Conservation (phyloP, 2,797 vertebrate genomes). For the Gymnothorax javanicus region DNA sequence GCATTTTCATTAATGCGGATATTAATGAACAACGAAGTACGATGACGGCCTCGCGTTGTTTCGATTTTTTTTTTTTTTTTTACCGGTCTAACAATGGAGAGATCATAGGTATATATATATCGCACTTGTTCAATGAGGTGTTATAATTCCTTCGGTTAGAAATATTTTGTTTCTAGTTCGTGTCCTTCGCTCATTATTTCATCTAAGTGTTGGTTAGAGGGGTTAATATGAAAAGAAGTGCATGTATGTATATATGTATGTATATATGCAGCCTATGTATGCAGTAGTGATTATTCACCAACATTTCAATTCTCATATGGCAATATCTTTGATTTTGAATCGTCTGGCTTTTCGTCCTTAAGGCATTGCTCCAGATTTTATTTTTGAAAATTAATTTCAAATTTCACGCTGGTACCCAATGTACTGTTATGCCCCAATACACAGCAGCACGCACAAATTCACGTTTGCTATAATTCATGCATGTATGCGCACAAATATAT, state of each 20-base stretch:
- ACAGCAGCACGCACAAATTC: not conserved
- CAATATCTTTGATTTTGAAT: not conserved
- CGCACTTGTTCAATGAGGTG: not conserved
- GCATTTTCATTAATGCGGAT: not conserved
- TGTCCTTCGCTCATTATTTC: not conserved
- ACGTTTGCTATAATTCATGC: not conserved
- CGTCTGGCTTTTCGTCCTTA: not conserved
- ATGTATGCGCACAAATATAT: not conserved
- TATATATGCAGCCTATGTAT: no score
- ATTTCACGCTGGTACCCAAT: not conserved
- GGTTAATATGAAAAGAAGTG: not conserved
- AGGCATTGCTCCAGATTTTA: not conserved
- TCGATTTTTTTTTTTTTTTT: not conserved
- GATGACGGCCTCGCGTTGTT: not conserved
- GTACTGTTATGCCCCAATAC: not conserved
- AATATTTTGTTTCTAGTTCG: not conserved
- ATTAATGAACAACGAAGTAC: not conserved
- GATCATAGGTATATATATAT: not conserved
- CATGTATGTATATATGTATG: no score
- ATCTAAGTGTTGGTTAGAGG: not conserved
- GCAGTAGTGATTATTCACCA: not conserved
- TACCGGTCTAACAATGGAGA: not conserved
- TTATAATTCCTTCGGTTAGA: not conserved
- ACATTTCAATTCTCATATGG: not conserved
- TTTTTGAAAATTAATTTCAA: not conserved